A percentile compares a stretch with the other conserved stretches of the same genome.
Evolutionary conservation across 1,140 invertebrate species (phyloP).

Genomic region (Frieseomelitta varia): DNA sequence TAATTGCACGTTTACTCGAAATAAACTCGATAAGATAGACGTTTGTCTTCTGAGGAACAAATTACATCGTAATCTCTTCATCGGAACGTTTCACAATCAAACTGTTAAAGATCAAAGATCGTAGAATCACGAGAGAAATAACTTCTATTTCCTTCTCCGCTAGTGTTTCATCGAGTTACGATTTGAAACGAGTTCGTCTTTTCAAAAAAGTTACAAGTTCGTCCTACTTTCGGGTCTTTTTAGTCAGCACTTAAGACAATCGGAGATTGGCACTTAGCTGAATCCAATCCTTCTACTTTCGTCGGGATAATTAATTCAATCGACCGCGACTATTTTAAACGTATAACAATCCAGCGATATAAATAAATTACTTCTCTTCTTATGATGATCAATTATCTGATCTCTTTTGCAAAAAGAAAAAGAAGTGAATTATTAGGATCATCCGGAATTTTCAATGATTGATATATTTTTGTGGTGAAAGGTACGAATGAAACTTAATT

Average conservation of each 20-base stretch:
- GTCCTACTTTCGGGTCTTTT: neutral
- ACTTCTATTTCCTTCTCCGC: neutral
- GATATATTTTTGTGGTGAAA: too few species aligned
- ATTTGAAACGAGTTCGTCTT: neutral
- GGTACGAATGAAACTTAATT: too few species aligned
- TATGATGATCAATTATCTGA: too few species aligned
- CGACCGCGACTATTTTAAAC: neutral
- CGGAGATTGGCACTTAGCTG: neutral
- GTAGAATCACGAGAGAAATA: neutral
- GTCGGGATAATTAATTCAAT: neutral
- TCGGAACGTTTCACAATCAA: neutral
- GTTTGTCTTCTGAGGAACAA: too few species aligned
- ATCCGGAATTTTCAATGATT: too few species aligned
- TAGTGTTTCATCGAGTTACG: neutral
- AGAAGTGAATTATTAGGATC: too few species aligned
- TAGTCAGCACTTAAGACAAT: neutral
- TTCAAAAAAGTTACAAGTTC: neutral
- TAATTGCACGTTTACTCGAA: too few species aligned
- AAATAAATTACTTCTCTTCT: neutral
- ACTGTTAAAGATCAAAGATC: neutral
- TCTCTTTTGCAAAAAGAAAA: too few species aligned
- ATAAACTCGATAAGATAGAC: too few species aligned
- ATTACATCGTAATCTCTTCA: neutral
- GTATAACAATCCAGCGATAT: neutral
- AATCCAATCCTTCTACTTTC: neutral